phyloP scores from a whole-genome alignment of 2,888 invertebrate species.

The Rosalia funebris region DNA sequence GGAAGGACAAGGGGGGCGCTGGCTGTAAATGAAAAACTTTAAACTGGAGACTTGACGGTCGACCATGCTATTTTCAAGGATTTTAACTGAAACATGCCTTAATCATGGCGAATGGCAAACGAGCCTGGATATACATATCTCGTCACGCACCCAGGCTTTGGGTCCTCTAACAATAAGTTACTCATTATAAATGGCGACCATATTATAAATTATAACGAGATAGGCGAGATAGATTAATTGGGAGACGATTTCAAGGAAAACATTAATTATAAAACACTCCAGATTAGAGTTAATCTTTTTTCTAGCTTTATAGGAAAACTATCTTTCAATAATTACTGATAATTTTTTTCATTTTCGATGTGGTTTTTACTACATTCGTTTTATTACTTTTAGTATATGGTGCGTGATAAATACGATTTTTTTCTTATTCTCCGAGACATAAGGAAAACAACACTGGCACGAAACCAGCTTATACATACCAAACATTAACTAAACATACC shows the following conservation, averaged over 20 bases:
- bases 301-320: too few species aligned
- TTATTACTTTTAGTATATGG: too few species aligned
- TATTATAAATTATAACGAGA: slow-evolving; percentile 9
- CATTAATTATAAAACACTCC: not conserved
- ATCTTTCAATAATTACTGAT: too few species aligned
- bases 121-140: slow-evolving; percentile 29
- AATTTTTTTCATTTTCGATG: too few species aligned
- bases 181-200: slow-evolving; percentile 26
- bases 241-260: too few species aligned
- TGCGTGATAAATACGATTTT: too few species aligned
- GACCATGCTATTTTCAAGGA: slow-evolving; percentile 58
- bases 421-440: too few species aligned
- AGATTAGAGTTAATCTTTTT: not conserved
- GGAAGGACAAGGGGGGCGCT: slow-evolving; percentile 29
- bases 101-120: slow-evolving; percentile 46
- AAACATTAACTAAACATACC: too few species aligned
- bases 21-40: slow-evolving; percentile 45
- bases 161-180: slow-evolving; percentile 17
- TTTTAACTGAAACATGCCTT: slow-evolving; percentile 33
- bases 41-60: slow-evolving; percentile 54
- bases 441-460: too few species aligned
- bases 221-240: slow-evolving; percentile 14
- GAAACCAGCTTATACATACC: too few species aligned
- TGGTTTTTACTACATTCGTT: too few species aligned
- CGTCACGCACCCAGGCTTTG: slow-evolving; percentile 31